A percentile compares a stretch with the other conserved stretches of the same genome.
These are phyloP conservation scores for Heliconius congener DNA, from an alignment of 1,140 invertebrate species.

Conservation along the genomic window DNA sequence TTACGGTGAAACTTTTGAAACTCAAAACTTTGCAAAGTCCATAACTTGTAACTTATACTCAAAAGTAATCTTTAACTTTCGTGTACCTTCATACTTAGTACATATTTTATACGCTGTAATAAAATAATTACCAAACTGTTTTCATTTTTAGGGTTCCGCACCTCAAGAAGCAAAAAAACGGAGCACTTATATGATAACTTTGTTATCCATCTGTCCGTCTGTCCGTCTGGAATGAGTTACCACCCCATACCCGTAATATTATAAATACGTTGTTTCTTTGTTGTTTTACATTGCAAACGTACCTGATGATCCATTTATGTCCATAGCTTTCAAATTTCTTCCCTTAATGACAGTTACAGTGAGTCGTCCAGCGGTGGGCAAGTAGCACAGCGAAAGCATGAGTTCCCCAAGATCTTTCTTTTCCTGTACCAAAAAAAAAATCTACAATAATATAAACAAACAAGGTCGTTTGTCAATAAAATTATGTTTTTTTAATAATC, in stretches of 20 bases:
- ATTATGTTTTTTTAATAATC: too few species aligned
- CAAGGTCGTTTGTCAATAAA: too few species aligned
- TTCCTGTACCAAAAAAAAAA: slow-evolving; percentile 62
- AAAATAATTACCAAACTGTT: not conserved
- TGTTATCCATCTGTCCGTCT: too few species aligned
- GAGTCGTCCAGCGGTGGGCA: slow-evolving; percentile 89
- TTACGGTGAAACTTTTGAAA: slow-evolving; percentile 3
- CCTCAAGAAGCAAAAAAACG: too few species aligned
- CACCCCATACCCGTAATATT: too few species aligned
- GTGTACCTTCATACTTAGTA: not conserved
- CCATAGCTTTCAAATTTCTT: slow-evolving; percentile 86
- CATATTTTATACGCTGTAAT: not conserved
- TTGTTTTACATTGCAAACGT: slow-evolving; percentile 19
- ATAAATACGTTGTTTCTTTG: too few species aligned
- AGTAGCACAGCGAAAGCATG: slow-evolving; percentile 91
- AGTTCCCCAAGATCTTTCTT: slow-evolving; percentile 87
- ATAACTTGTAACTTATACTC: not conserved
- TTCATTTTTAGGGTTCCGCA: too few species aligned
- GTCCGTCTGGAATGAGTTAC: too few species aligned
- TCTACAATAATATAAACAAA: not conserved
- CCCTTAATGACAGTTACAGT: slow-evolving; percentile 92
- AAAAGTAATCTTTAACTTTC: not conserved
- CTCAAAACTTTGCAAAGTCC: not conserved
- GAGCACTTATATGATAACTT: too few species aligned
- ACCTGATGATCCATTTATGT: slow-evolving; percentile 81